Base-by-base conservation (phyloP, 2,888 invertebrate species). In the Hoplodrina blanda region DNA sequence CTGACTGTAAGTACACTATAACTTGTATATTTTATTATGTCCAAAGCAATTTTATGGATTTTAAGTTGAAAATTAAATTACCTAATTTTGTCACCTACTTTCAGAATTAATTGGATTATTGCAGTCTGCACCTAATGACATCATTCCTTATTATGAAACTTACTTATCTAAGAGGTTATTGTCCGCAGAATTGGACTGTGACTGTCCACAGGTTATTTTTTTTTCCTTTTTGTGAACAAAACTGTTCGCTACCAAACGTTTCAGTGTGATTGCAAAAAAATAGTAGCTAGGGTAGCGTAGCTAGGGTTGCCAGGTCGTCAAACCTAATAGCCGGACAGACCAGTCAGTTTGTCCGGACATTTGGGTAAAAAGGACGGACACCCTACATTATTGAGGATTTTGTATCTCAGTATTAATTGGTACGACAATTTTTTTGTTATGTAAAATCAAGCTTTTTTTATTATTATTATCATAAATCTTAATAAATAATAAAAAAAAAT, bases 201-300 rank as follows among this genome's bases (percentile, higher is more conserved):
- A 62, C 55, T 25, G 49, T n/a, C 59, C 6, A 30, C n/a, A 11
- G 10, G 10, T 0, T 30, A 30, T 60, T 15, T 19, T 55, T 60
- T 53, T 54, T 25, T 52, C n/a, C 10, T 25, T 33, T 44, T 33
- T 6, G 46, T 5, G 10, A 65, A 67, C 66, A 71, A 73, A 69
- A 69, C 20, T 61, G 37, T 37, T 49, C 33, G 37, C 56, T 69
- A 4, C 37, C 13, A 20, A 70, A 54, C 52, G 33, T 80, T 81
- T 73, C 55, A 71, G 73, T 69, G 41, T 55, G 71, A 81, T 81
- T 83, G 77, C 37, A 55, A 71, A 76, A 62, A 67, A 60, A 49
- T 2, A 25, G n/a, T 30, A 13, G 54, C 17, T n/a, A 20, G 19
- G 17, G 17, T 10, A 52, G 17, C 54, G 49, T 25, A 62, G n/a